phyloP scores from a whole-genome alignment of 2,888 invertebrate species.

The Petrophora chlorosata region DNA sequence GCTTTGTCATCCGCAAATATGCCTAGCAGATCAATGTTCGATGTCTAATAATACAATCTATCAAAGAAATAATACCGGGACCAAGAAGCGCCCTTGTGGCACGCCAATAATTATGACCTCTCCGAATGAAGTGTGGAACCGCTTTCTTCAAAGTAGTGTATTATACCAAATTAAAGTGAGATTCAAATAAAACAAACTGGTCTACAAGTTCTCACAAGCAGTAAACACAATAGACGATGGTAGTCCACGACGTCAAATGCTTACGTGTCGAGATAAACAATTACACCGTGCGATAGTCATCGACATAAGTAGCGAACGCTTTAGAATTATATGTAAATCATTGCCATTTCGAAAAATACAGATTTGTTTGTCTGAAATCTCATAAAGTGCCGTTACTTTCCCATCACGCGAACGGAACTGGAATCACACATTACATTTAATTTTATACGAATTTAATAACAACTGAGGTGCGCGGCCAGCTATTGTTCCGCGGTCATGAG shows the following conservation, averaged over 20 bases:
- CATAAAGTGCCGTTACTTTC: conserved; percentile 73
- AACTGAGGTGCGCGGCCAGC: conserved; percentile 70
- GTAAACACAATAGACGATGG: conserved; percentile 32
- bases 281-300: conserved; percentile 46
- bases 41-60: conserved; percentile 19
- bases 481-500: conserved; percentile 77
- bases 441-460: conserved; percentile 84
- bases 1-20: conserved; percentile 33
- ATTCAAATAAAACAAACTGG: conserved; percentile 26
- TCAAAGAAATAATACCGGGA: conserved; percentile 29
- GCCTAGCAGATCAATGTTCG: conserved; percentile 26
- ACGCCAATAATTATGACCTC: conserved; percentile 21
- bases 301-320: conserved; percentile 46
- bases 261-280: conserved; percentile 40
- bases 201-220: conserved; percentile 31
- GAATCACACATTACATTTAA: conserved; percentile 82
- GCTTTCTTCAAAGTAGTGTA: conserved; percentile 18
- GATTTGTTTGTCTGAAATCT: conserved; percentile 54
- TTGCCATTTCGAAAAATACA: conserved; percentile 51
- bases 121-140: conserved; percentile 12
- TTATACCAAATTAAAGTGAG: conserved; percentile 25
- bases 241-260: conserved; percentile 34
- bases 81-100: conserved; percentile 27
- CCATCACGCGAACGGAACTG: conserved; percentile 79
- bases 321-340: conserved; percentile 54